Evolutionary conservation across 2,797 vertebrate species (phyloP).

Genomic region (Micrastur ruficollis): DNA sequence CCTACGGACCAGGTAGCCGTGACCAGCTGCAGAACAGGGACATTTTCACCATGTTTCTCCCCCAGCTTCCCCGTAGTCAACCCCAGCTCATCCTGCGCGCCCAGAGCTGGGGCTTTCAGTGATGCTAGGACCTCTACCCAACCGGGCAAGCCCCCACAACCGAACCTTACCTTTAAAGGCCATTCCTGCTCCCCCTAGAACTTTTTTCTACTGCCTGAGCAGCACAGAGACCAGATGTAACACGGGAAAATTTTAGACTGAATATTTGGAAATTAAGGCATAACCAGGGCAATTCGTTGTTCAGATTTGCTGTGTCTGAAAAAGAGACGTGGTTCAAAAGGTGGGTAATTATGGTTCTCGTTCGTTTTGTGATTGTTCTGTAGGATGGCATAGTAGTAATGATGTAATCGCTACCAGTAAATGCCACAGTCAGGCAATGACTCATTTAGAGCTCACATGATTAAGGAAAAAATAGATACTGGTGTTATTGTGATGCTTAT

Average conservation of each 20-base stretch:
- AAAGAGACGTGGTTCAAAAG: background rate
- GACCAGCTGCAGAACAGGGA: background rate
- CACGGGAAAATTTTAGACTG: background rate
- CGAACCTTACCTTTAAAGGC: background rate
- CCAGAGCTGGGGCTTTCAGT: fast-evolving
- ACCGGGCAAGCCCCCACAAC: background rate
- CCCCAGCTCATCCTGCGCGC: background rate
- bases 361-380: background rate
- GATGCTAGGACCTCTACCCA: background rate
- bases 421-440: background rate
- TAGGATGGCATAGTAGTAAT: background rate
- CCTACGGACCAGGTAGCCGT: background rate
- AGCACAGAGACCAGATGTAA: background rate
- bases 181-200: background rate
- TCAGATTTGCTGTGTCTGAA: background rate
- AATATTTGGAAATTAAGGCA: background rate
- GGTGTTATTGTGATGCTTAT: background rate
- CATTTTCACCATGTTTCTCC: background rate
- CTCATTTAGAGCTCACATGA: background rate
- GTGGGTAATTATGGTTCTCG: background rate
- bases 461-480: background rate
- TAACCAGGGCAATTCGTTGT: fast-evolving
- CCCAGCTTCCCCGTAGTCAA: background rate
- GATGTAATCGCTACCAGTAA: background rate
- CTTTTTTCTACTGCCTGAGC: background rate